Conservation (phyloP, 2,113 vertebrate genomes). For the Rallus limicola region DNA sequence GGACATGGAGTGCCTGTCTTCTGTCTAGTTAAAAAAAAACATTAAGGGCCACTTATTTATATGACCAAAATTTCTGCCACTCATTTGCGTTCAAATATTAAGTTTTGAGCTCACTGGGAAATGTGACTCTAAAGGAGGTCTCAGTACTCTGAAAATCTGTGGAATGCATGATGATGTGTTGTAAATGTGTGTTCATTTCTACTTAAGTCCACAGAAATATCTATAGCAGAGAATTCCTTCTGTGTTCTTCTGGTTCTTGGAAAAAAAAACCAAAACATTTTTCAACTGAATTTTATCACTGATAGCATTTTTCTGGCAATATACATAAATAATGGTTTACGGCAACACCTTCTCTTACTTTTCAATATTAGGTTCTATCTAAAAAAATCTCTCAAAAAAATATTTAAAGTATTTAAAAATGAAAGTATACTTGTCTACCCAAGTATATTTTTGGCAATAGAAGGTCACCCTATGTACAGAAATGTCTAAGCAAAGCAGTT, state of each 20-base stretch:
- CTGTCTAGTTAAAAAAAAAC: background rate
- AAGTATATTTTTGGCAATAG: background rate
- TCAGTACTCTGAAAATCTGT: background rate
- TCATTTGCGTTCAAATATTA: background rate
- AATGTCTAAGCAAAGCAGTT: background rate
- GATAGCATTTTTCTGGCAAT: background rate
- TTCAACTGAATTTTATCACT: background rate
- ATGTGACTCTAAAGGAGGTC: background rate
- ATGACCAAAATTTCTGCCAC: background rate
- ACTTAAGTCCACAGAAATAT: background rate
- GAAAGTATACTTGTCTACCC: background rate
- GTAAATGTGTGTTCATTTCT: background rate
- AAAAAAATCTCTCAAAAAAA: background rate
- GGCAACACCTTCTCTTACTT: background rate
- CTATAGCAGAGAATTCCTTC: background rate
- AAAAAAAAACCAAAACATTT: background rate
- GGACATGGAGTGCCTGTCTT: background rate
- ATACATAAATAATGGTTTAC: background rate
- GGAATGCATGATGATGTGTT: rapidly evolving
- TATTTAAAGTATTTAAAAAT: background rate
- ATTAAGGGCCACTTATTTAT: background rate
- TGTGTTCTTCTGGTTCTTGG: background rate
- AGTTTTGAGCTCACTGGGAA: background rate
- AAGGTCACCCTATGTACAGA: background rate
- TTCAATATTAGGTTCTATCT: background rate